Evolutionary conservation across 2,113 vertebrate species (phyloP).

Genomic region (Salvelinus alpinus): DNA sequence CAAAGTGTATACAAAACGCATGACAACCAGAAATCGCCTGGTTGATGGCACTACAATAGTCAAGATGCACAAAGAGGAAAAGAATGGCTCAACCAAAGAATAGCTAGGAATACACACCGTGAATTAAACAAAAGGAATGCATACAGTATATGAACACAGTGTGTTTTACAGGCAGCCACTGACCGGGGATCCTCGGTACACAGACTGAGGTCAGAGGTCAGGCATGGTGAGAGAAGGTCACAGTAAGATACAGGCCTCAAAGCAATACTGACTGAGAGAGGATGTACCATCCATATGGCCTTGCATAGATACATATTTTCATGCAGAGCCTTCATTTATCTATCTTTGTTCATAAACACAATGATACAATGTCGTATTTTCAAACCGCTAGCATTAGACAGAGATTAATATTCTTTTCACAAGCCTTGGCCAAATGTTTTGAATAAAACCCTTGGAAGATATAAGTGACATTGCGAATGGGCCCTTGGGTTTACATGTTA

Average conservation of each 20-base stretch:
- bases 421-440: too few relatives aligned
- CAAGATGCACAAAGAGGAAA: background rate
- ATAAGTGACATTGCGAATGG: background rate
- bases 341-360: background rate
- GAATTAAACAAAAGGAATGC: constrained; percentile 50
- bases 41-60: background rate
- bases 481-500: background rate
- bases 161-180: constrained; percentile 72
- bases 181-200: constrained; percentile 97
- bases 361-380: background rate
- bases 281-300: constrained; percentile 42
- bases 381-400: background rate
- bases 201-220: constrained; percentile 77
- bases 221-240: constrained; percentile 64
- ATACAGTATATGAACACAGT: constrained; percentile 47
- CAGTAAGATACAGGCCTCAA: constrained; percentile 52
- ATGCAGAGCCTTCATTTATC: background rate
- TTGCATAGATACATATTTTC: constrained; percentile 49
- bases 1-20: constrained; percentile 26
- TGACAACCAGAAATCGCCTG: constrained; percentile 16
- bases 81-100: constrained; percentile 25
- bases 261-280: constrained; percentile 37
- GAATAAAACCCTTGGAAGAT: background rate
- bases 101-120: constrained; percentile 22
- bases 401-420: too few relatives aligned